Conservation (phyloP, 2,888 invertebrate species). For the Napeogenes sylphis region DNA sequence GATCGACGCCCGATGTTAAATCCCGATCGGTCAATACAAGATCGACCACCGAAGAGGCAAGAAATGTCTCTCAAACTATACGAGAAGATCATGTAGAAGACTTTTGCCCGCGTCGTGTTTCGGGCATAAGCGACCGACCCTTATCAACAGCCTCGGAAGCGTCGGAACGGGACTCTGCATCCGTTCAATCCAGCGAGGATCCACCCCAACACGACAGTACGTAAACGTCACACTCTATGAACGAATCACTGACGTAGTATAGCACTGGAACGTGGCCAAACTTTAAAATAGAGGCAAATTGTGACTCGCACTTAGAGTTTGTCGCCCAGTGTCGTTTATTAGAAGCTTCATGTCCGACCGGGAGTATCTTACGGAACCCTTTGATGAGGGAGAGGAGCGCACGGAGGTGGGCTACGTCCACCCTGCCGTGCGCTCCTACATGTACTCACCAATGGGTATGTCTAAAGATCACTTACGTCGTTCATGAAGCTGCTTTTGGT, state of each 20-base stretch:
- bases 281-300: slow-evolving; percentile 70
- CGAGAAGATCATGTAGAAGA: slow-evolving; percentile 49
- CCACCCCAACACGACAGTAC: slow-evolving; percentile 72
- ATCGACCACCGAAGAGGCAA: slow-evolving; percentile 47
- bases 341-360: slow-evolving; percentile 75
- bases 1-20: slow-evolving; percentile 59
- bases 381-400: slow-evolving; percentile 68
- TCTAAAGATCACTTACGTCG: slow-evolving; percentile 40
- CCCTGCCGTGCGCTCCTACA: slow-evolving; percentile 75
- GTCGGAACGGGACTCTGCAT: slow-evolving; percentile 70
- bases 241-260: slow-evolving; percentile 70
- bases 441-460: slow-evolving; percentile 77
- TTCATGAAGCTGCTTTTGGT: slow-evolving; percentile 47
- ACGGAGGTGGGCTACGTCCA: slow-evolving; percentile 63
- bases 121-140: slow-evolving; percentile 67
- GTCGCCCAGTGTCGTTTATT: slow-evolving; percentile 73
- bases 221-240: slow-evolving; percentile 59
- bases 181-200: slow-evolving; percentile 74
- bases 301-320: slow-evolving; percentile 69
- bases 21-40: slow-evolving; percentile 54
- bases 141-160: slow-evolving; percentile 71
- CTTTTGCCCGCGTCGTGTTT: slow-evolving; percentile 53
- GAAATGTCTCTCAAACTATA: slow-evolving; percentile 45
- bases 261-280: slow-evolving; percentile 72
- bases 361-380: slow-evolving; percentile 71